Evolutionary conservation across 2,888 invertebrate genomes (phyloP), one percentile per base, ranked within the genome.

Genomic region (Thysanoteuthis rhombus): DNA sequence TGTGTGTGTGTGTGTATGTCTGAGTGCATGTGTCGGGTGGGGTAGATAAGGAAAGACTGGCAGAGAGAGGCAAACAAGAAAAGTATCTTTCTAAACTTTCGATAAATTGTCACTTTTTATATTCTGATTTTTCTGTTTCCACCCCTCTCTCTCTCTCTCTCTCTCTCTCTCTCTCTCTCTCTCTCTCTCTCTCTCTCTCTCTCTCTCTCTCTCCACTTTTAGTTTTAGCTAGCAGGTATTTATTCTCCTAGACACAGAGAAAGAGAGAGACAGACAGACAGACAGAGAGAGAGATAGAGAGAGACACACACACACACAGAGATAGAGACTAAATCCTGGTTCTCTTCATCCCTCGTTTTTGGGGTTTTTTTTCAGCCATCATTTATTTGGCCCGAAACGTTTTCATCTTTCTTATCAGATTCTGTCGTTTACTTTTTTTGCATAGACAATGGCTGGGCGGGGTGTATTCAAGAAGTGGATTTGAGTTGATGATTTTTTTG

Each of bases 401-500:
- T n/a, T 75, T 75, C 75, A 75, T 75, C 75, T 75, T 75, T 75
- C 75, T 75, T 75, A 75, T 75, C 75, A n/a, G 75, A 75, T 75
- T 75, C 36, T 75, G 75, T 36, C 12, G 52, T 52, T 22, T 22
- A 25, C 52, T 52, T 52, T 52, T 52, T 25, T 25, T 5, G n/a
- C 22, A 22, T 52, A 25, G 52, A 19, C 22, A 52, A n/a, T 52
- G 22, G 52, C 52, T 52, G 52, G 52, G 25, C 25, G 52, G 52
- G 25, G 25, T 52, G 25, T 5, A 22, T 22, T 52, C 52, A 52
- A 52, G 5, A 28, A 52, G 25, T 52, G 52, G 52, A 12, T 75
- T n/a, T 22, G 10, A 10, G 1, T 75, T n/a, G n/a, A n/a, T n/a
- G n/a, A 16, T 36, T n/a, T 75, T 10, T 8, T 58, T 58, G 36